Conservation (phyloP, 2,797 vertebrate species). For the Helarctos malayanus region DNA sequence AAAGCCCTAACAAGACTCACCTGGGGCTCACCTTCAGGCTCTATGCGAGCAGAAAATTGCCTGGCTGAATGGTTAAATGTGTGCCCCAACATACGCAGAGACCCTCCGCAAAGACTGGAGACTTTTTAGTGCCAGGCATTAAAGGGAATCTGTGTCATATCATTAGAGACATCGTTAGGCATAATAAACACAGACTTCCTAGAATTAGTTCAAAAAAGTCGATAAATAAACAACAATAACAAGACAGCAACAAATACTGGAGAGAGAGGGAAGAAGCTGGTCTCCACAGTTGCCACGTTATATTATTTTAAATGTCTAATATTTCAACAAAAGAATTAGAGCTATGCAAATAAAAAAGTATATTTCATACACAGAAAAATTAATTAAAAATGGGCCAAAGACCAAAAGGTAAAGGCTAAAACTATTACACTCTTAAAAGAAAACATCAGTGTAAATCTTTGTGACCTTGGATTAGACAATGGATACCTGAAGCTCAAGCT, state of each 20-base stretch:
- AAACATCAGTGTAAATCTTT: not conserved
- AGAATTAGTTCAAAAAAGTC: not conserved
- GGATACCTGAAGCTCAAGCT: not conserved
- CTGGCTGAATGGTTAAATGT: not conserved
- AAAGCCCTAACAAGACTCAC: not conserved
- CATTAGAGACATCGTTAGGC: not conserved
- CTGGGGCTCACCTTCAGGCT: not conserved
- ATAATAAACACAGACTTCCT: not conserved
- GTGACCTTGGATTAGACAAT: not conserved
- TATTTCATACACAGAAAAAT: not conserved
- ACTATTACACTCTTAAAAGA: not conserved
- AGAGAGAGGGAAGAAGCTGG: not conserved
- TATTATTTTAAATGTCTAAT: slow-evolving; percentile 13
- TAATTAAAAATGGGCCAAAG: not conserved
- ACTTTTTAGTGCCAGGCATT: not conserved
- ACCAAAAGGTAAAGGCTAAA: not conserved
- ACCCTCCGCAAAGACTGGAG: not conserved
- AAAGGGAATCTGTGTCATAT: not conserved
- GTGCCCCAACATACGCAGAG: not conserved
- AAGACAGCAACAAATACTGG: not conserved
- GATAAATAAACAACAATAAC: not conserved
- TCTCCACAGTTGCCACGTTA: not conserved
- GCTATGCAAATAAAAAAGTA: not conserved
- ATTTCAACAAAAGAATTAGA: not conserved
- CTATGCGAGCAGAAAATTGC: not conserved